Base-by-base conservation (phyloP, 2,113 vertebrate species). In the Heteronetta atricapilla region DNA sequence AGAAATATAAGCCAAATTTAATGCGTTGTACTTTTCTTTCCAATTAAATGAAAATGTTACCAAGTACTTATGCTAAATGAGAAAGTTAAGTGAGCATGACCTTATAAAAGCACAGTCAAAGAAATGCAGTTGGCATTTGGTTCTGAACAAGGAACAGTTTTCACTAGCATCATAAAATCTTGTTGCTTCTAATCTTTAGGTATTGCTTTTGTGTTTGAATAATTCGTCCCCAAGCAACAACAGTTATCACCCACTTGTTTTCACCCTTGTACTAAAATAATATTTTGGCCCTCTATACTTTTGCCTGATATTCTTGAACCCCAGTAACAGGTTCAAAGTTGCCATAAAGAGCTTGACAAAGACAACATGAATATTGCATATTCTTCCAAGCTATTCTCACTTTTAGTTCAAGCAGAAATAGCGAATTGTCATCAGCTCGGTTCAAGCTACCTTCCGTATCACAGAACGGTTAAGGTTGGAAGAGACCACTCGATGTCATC, bases 321-420 rank as follows among this genome's bases (percentile, higher is more conserved):
- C 2, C 4, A 38, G 33, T 6, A 33, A 21, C 4, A 76, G 19
- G 1, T 2, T 63, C 2, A 58, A 36, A 36, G 5, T 1, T 29
- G 2, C n/a, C 11, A 21, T 1, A 75, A 74, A 60, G 7, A 78
- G 0, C 4, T 11, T 15, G 3, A 40, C 1, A 38, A 55, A 44
- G 1, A 14, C 8, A 77, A 12, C 1, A 22, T 1, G 7, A 34
- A 31, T 1, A 0, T 1, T 10, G 3, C 6, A 14, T 16, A 2
- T 16, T 18, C 3, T 69, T 20, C 73, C 6, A 36, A 10, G 8
- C 44, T 1, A 0, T 11, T 2, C 1, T 26, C 6, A 7, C n/a
- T 3, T 1, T 6, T 0, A 48, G 1, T 4, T 7, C 8, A 20
- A 4, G 16, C 20, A 73, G 0, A 0, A 1, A 5, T 0, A 3